Evolutionary conservation across 2,797 vertebrate genomes (phyloP).

Genomic region (Eupleurogrammus muticus): DNA sequence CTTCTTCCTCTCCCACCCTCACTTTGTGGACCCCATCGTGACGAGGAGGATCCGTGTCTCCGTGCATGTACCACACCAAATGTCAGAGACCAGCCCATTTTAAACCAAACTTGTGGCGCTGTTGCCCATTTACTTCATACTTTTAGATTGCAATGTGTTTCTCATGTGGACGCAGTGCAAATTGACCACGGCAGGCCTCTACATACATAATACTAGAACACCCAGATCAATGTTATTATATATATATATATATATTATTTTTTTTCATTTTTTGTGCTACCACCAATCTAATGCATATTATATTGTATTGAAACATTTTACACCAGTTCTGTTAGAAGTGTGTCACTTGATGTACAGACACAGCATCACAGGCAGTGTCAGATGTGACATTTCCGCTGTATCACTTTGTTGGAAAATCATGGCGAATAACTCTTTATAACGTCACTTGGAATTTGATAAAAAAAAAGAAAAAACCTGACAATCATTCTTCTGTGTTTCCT

Average conservation of each 20-base stretch:
- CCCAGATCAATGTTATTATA: no score
- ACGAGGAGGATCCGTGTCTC: not conserved
- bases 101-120: not conserved
- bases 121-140: not conserved
- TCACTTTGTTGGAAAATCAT: no score
- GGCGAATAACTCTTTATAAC: no score
- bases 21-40: slow-evolving; percentile 22
- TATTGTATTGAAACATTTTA: not conserved
- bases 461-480: not conserved
- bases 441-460: no score
- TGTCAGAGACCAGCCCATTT: not conserved
- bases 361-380: not conserved
- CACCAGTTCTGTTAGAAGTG: not conserved
- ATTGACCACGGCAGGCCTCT: not conserved
- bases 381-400: not conserved
- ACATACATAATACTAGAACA: no score
- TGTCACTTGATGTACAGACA: not conserved
- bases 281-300: no score
- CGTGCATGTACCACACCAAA: not conserved
- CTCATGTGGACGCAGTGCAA: not conserved
- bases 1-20: slow-evolving; percentile 24
- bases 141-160: not conserved
- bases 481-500: not conserved
- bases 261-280: no score
- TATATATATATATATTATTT: no score